Evolutionary conservation across 1,140 invertebrate genomes (phyloP), one percentile per base, ranked within the genome.

Genomic region (Cyrtorhinus lividipennis): DNA sequence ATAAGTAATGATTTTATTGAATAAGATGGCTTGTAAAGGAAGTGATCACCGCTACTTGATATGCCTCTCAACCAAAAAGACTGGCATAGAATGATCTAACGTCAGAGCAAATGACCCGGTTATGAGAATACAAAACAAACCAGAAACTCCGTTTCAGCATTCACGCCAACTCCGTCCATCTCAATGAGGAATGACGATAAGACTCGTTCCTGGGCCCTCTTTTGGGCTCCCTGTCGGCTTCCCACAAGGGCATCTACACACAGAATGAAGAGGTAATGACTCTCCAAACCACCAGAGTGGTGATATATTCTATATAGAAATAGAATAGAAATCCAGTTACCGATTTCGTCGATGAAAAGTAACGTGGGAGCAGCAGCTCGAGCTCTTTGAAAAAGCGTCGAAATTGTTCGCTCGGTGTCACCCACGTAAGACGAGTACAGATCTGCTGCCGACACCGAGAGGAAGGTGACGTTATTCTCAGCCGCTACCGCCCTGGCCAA

Each of bases 271-370:
- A 66, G 18, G n/a, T n/a, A n/a, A n/a, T n/a, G n/a, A n/a, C n/a
- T n/a, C n/a, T n/a, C n/a, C n/a, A n/a, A n/a, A n/a, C n/a, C n/a
- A n/a, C n/a, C n/a, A n/a, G n/a, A n/a, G n/a, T n/a, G n/a, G n/a
- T n/a, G n/a, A 61, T n/a, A 58, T 12, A 24, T 27, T n/a, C n/a
- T 44, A 10, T 44, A 44, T 10, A 44, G 38, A 44, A n/a, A 38
- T 5, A 38, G 30, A 38, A 38, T 38, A 8, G 5, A 8, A 38
- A 38, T 38, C 30, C 5, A 38, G 30, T 61, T 70, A 79, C 79
- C 80, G 65, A 88, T 83, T 77, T 88, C 86, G 76, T 88, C 86
- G 65, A 88, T 80, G 70, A 88, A 88, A 56, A 88, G 73, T 30
- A 88, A 78, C 56, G 82, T 77, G 0, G 86, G 86, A 2, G 84